These are phyloP conservation scores for Lutjanus erythropterus DNA, from an alignment of 2,113 vertebrate species.

Conservation along the genomic window DNA sequence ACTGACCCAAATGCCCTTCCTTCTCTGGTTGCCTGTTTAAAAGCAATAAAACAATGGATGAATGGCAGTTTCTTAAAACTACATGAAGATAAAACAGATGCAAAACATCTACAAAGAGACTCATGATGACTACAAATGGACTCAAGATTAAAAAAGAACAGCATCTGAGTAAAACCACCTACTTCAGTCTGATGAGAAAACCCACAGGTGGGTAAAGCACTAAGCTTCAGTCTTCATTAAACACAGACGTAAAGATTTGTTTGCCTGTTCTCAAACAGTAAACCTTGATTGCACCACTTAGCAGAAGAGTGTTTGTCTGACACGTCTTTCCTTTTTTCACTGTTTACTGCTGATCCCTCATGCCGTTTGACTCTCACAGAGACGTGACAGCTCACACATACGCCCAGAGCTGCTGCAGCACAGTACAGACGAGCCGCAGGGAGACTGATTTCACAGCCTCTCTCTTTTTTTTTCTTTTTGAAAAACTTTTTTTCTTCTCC, in stretches of 20 bases:
- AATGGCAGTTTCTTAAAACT: too few species aligned
- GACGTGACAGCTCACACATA: slow-evolving; percentile 64
- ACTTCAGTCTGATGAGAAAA: slow-evolving; percentile 23
- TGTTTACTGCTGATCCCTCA: slow-evolving; percentile 3
- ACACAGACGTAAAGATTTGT: slow-evolving; percentile 20
- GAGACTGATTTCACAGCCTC: neutral
- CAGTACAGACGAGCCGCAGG: neutral
- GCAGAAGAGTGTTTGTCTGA: neutral
- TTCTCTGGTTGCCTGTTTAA: too few species aligned
- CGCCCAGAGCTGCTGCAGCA: slow-evolving; percentile 14
- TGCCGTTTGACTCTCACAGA: slow-evolving; percentile 8
- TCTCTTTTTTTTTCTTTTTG: neutral
- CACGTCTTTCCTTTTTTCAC: neutral
- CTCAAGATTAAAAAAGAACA: neutral
- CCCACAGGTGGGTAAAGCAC: slow-evolving; percentile 27
- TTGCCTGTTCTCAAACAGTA: slow-evolving; percentile 30
- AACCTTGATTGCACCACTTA: slow-evolving; percentile 27
- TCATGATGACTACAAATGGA: neutral
- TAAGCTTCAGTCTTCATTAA: slow-evolving; percentile 43
- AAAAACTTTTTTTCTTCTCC: neutral
- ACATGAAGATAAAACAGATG: neutral
- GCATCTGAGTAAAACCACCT: neutral
- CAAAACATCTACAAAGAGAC: neutral
- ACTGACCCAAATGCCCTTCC: too few species aligned
- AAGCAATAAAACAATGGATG: too few species aligned